phyloP scores from a whole-genome alignment of 2,888 invertebrate species.

The Tanaodytes sp. region DNA sequence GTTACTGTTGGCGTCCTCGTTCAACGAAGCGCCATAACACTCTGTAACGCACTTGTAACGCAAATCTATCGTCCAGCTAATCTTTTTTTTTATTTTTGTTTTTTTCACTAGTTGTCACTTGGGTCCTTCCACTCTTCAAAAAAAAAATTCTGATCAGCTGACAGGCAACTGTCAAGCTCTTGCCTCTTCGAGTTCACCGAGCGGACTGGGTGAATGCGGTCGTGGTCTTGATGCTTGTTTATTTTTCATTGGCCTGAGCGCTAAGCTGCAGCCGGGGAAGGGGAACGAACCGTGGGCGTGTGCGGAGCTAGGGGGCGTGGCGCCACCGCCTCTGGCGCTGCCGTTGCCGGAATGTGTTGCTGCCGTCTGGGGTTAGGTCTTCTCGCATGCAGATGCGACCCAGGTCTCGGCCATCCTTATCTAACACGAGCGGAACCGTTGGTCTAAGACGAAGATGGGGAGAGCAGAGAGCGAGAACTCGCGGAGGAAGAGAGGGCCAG shows the following conservation, averaged over 20 bases:
- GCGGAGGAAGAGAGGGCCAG: too few species aligned
- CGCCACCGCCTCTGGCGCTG: constrained; percentile 48
- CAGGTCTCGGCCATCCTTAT: constrained; percentile 18
- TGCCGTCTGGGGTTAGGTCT: constrained; percentile 58
- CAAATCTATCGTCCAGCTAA: too few species aligned
- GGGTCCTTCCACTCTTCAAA: too few species aligned
- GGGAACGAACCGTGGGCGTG: constrained; percentile 50
- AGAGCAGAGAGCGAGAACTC: too few species aligned
- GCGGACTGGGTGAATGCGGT: constrained; percentile 68
- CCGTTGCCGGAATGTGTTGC: constrained; percentile 56
- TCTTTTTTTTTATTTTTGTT: too few species aligned
- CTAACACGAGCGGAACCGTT: too few species aligned
- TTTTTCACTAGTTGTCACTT: too few species aligned
- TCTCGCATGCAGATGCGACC: constrained; percentile 56
- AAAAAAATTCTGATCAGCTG: too few species aligned
- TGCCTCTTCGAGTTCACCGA: constrained; percentile 69
- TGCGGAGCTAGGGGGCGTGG: constrained; percentile 27
- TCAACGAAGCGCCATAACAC: too few species aligned
- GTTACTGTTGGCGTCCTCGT: too few species aligned
- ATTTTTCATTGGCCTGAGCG: constrained; percentile 62
- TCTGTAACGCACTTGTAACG: too few species aligned
- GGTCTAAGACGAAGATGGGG: too few species aligned
- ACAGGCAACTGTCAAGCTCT: constrained; percentile 59
- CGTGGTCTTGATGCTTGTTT: constrained; percentile 60
- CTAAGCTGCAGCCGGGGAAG: constrained; percentile 25